These are phyloP conservation scores for Omphaloscelis lunosa DNA, from an alignment of 2,888 invertebrate genomes.

Conservation along the genomic window DNA sequence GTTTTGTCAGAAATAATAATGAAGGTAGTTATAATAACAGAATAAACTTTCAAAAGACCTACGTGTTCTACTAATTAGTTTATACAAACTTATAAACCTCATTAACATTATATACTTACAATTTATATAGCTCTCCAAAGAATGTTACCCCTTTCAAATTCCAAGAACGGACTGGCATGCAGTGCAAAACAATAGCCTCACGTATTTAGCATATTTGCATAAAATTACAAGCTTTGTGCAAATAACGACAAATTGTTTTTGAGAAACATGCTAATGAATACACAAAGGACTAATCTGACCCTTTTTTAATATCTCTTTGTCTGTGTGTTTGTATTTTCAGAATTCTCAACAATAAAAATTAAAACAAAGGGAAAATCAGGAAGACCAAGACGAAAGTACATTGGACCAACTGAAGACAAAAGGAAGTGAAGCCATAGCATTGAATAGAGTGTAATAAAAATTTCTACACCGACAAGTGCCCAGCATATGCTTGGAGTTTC, in stretches of 20 bases:
- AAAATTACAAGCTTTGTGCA: constrained; percentile 72
- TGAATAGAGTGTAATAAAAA: not conserved
- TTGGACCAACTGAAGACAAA: not conserved
- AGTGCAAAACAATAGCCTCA: constrained; percentile 58
- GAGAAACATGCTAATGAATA: constrained; percentile 65
- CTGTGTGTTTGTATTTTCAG: constrained; percentile 28
- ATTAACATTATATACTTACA: constrained; percentile 32
- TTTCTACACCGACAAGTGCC: not conserved
- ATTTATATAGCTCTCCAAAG: constrained; percentile 19
- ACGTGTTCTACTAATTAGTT: not conserved
- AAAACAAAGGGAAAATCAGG: not conserved
- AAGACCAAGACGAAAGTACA: not conserved
- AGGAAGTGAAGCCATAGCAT: not conserved
- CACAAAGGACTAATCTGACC: constrained; percentile 44
- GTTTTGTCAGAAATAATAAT: not conserved
- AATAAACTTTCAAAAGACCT: not conserved
- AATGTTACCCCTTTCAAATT: constrained; percentile 54
- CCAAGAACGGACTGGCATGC: constrained; percentile 63
- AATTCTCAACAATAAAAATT: not conserved
- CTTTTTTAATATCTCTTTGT: constrained; percentile 30
- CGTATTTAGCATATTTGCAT: constrained; percentile 73
- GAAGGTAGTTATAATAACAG: not conserved
- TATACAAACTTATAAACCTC: constrained; percentile 13
- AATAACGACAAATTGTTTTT: constrained; percentile 66
- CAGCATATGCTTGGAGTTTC: not conserved